A percentile compares a stretch with the other conserved stretches of the same genome.
phyloP scores from a whole-genome alignment of 2,888 invertebrate genomes.

The Drosophila cognata region DNA sequence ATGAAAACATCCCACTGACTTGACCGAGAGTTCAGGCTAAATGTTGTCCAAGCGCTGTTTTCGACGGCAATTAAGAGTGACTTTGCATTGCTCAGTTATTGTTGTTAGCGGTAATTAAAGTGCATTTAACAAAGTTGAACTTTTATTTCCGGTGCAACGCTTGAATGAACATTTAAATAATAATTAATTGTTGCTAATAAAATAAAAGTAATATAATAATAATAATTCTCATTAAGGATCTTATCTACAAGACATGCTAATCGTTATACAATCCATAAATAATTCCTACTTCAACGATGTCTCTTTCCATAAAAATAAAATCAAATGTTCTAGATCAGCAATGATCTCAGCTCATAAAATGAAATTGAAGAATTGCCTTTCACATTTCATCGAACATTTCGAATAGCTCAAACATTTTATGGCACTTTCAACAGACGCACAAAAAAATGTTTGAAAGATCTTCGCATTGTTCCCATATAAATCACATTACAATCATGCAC shows the following conservation, averaged over 20 bases:
- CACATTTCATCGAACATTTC: constrained; percentile 64
- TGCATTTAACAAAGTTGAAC: constrained; percentile 34
- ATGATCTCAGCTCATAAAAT: constrained; percentile 69
- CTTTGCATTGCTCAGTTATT: constrained; percentile 24
- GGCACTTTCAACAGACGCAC: constrained; percentile 54
- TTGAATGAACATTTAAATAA: neutral
- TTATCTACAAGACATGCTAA: neutral
- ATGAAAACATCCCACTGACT: constrained; percentile 43
- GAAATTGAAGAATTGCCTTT: constrained; percentile 71
- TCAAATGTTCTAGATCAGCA: constrained; percentile 17
- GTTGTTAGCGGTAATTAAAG: constrained; percentile 38
- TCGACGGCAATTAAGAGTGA: constrained; percentile 53
- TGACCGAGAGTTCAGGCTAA: constrained; percentile 41
- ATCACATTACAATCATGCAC: constrained; percentile 51
- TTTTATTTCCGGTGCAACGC: constrained; percentile 14
- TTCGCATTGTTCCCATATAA: constrained; percentile 69
- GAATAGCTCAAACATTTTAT: constrained; percentile 72
- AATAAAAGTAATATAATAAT: neutral
- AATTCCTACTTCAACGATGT: neutral
- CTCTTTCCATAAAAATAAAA: neutral
- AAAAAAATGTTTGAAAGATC: constrained; percentile 27
- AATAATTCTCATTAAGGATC: neutral
- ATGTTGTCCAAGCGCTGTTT: constrained; percentile 34
- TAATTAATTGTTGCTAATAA: neutral
- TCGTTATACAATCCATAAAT: neutral